A percentile compares a stretch with the other conserved stretches of the same genome.
Conservation (phyloP, 2,888 invertebrate species). For the Osedax frankpressi region DNA sequence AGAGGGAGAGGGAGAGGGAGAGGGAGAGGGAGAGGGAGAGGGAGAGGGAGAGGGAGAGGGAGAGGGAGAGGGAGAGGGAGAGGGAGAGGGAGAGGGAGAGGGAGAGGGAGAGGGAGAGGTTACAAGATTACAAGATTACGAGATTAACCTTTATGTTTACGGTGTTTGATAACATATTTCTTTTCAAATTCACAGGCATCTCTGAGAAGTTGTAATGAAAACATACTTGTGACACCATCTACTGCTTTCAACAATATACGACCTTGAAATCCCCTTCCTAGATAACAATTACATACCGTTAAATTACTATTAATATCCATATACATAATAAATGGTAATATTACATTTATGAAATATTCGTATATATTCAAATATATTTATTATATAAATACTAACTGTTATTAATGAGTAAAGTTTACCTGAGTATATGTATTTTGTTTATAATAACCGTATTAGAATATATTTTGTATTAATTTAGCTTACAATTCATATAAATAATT, state of each 20-base stretch:
- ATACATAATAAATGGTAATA: neutral
- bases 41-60: neutral
- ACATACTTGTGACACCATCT: neutral
- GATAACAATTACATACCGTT: neutral
- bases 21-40: neutral
- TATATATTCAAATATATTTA: too few relatives aligned
- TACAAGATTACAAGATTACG: neutral
- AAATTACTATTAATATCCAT: neutral
- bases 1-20: neutral
- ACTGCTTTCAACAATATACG: neutral
- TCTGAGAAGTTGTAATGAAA: neutral
- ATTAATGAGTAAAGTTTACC: too few relatives aligned
- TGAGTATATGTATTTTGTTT: too few relatives aligned
- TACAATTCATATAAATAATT: too few relatives aligned
- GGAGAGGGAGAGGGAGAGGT: neutral
- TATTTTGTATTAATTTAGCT: too few relatives aligned
- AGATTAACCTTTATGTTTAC: neutral
- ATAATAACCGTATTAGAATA: too few relatives aligned
- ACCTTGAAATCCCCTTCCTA: neutral
- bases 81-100: neutral
- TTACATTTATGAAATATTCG: too few relatives aligned
- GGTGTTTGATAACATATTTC: neutral
- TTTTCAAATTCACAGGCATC: neutral
- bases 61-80: neutral
- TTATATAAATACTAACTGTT: too few relatives aligned